phyloP scores from a whole-genome alignment of 2,113 vertebrate genomes.

The Crotalus helleri region DNA sequence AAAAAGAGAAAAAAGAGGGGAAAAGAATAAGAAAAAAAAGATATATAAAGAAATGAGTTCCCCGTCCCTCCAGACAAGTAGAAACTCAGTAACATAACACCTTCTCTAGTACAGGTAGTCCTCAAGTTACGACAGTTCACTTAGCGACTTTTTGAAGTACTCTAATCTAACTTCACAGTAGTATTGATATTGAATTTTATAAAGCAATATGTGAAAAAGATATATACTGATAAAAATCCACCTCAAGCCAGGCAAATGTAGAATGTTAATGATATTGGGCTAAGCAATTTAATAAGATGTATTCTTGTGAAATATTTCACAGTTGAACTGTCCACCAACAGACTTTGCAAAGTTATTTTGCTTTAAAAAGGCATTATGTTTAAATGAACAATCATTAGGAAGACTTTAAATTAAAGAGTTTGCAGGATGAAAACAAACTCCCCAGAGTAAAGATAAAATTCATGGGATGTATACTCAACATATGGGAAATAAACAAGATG shows the following conservation, averaged over 20 bases:
- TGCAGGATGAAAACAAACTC: background rate
- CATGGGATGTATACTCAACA: background rate
- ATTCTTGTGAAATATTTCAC: slow-evolving; percentile 8
- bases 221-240: slow-evolving; percentile 1
- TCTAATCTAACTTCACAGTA: background rate
- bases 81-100: background rate
- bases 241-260: slow-evolving; percentile 32
- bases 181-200: background rate
- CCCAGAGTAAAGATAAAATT: background rate
- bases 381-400: background rate
- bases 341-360: slow-evolving; percentile 10
- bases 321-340: background rate
- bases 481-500: background rate
- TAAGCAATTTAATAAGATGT: slow-evolving; percentile 9
- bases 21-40: background rate
- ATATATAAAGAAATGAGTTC: background rate
- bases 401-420: background rate
- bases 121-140: too few relatives aligned
- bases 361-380: slow-evolving; percentile 6
- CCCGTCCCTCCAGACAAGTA: background rate
- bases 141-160: too few relatives aligned
- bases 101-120: background rate
- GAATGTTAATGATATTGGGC: slow-evolving; percentile 37
- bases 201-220: slow-evolving; percentile 16
- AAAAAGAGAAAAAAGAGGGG: background rate